phyloP scores from a whole-genome alignment of 2,797 vertebrate species.

The Onychomys leucogaster region DNA sequence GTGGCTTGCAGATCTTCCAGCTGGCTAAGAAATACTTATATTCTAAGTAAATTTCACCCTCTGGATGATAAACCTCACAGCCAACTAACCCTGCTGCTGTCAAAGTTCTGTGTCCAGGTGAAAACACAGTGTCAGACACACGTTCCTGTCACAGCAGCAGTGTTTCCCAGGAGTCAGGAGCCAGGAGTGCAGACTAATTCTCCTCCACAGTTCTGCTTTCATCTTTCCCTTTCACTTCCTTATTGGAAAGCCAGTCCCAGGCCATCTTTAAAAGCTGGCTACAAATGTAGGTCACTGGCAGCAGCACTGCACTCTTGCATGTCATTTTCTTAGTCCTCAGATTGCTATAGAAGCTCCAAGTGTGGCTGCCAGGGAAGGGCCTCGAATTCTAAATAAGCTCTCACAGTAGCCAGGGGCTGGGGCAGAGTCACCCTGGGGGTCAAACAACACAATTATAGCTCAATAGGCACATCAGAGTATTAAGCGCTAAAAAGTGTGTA shows the following conservation, averaged over 20 bases:
- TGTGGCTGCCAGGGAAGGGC: conserved; percentile 73
- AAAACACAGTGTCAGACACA: neutral
- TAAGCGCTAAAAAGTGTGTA: conserved; percentile 27
- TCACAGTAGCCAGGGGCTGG: conserved; percentile 27
- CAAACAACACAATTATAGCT: conserved; percentile 75
- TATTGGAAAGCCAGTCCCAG: conserved; percentile 68
- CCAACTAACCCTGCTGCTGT: conserved; percentile 16
- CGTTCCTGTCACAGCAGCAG: conserved; percentile 28
- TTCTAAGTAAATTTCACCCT: conserved; percentile 15
- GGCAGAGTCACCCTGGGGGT: conserved; percentile 47
- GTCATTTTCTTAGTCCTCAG: conserved; percentile 68
- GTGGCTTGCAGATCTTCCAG: neutral
- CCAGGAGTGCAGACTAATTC: neutral
- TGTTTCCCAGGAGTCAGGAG: neutral
- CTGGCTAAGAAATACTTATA: neutral
- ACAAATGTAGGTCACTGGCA: conserved; percentile 83
- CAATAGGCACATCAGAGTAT: conserved; percentile 56
- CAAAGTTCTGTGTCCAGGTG: conserved; percentile 24
- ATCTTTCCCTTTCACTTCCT: conserved; percentile 45
- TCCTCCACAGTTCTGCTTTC: neutral
- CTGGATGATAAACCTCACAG: conserved; percentile 33
- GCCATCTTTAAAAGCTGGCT: conserved; percentile 72
- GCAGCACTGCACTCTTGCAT: conserved; percentile 52
- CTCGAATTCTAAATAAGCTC: conserved; percentile 83
- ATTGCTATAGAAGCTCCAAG: conserved; percentile 74